phyloP scores from a whole-genome alignment of 2,113 vertebrate genomes.

The Eolophus roseicapilla region DNA sequence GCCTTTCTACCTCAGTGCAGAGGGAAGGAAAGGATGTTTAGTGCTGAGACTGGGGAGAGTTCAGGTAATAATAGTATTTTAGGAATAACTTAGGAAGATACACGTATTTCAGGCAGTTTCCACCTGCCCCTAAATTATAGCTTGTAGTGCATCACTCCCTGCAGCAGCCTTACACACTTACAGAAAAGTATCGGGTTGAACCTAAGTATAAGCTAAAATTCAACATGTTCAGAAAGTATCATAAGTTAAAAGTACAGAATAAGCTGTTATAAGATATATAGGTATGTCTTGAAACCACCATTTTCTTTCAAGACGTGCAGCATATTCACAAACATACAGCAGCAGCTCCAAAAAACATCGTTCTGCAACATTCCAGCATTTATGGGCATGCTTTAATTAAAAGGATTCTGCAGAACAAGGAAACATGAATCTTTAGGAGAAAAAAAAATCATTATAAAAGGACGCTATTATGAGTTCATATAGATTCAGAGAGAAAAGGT shows the following conservation, averaged over 20 bases:
- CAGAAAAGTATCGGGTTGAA: not conserved
- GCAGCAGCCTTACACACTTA: not conserved
- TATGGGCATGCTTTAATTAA: not conserved
- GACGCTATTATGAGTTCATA: not conserved
- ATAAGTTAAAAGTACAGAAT: not conserved
- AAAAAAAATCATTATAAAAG: not conserved
- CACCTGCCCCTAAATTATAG: conserved; percentile 20
- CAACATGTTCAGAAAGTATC: not conserved
- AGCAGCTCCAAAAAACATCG: not conserved
- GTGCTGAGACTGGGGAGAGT: not conserved
- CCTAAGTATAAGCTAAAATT: not conserved
- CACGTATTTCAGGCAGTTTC: not conserved
- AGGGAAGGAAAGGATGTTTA: not conserved
- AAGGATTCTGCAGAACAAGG: not conserved
- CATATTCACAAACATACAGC: not conserved
- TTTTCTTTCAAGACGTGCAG: conserved; percentile 2
- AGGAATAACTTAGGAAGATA: not conserved
- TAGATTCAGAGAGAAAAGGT: not conserved
- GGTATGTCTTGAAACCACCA: not conserved
- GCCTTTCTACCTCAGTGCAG: not conserved
- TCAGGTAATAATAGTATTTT: conserved; percentile 8
- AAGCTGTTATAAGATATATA: not conserved
- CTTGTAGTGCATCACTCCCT: not conserved
- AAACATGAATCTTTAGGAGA: not conserved
- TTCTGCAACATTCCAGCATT: not conserved